Evolutionary conservation across 2,797 vertebrate species (phyloP), one percentile per base, ranked within the genome.

Genomic region (Myripristis jacobus): DNA sequence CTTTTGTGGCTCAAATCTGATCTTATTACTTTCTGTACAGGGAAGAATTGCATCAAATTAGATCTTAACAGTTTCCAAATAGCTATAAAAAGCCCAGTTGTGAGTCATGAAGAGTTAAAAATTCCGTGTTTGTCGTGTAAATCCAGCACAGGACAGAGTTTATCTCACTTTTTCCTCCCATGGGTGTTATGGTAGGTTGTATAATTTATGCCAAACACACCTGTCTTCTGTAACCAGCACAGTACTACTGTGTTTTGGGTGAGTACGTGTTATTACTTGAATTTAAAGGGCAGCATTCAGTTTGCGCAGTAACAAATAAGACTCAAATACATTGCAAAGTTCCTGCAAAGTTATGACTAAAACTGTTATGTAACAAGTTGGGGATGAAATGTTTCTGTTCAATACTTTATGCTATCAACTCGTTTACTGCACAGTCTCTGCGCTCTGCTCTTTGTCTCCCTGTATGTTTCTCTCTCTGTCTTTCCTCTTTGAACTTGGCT

Each of bases 401-500:
- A 31, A 6, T 31, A 6, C 29, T 31, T 2, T 31, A 31, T 31
- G 8, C 29, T 31, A 31, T 31, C 29, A 3, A 31, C 29, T 31
- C 5, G 29, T 31, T 31, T 31, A 31, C 2, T 6, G 29, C 29
- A 31, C 29, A 31, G 8, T 27, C 51, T 16, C 25, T 27, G 29
- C 22, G 25, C 51, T 53, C 9, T 53, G 1, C 25, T 24, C 18
- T 34, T 7, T 41, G 18, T 18, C 8, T 0, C 36, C 50, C 38
- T 11, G 24, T 60, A 19, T 44, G 9, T 53, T 9, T 54, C 3
- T 47, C 34, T 63, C 16, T 43, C 27, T 21, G n/a, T 19, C 21
- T 65, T 34, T 53, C 16, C 29, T 9, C 59, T 41, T 5, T 69
- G 29, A n/a, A 54, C 56, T 68, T 55, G 78, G 75, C 46, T 58